Base-by-base conservation (phyloP, 2,797 vertebrate genomes). In the Menidia menidia region DNA sequence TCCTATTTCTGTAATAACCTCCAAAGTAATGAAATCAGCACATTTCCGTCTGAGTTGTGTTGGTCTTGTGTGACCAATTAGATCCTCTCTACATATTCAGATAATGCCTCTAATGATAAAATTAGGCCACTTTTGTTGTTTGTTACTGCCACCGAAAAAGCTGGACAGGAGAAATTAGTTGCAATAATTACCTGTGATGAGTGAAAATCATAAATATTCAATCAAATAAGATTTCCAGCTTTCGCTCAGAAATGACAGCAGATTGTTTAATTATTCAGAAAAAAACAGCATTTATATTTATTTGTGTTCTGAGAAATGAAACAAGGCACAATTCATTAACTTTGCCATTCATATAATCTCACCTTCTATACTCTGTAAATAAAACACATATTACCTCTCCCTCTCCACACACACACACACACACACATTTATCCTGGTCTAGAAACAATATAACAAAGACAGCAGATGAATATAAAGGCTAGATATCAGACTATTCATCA, bases 401-500 rank as follows among this genome's bases (percentile, higher is more conserved):
- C 25, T 64, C 50, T 47, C 42, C 65, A 62, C 78, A 66, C 25
- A 25, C 68, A 67, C 70, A 45, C 65, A 62, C 78, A 66, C 68
- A 67, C 70, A 72, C 71, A 79, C 67, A 65, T 58, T 66, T 64
- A 69, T 45, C 74, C 85, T 81, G 77, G 84, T 90, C 84, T 82
- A 73, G 83, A 90, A 93, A 93, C 92, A 93, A 94, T 91, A 88
- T 93, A 93, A 94, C 88, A 93, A 90, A 89, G 86, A 88, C 80
- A 78, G 84, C 95, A 95, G 94, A 98, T 97, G 98, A 98, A 95
- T 95, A 97, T 95, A 97, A 96, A 95, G 96, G 96, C 96, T 95
- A 96, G 96, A 97, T 98, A 98, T 97, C 95, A 95, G 94, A 96
- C 96, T 96, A 98, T 99, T 96, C 96, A 98, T 98, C 97, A 98